Conservation (phyloP, 2,113 vertebrate species). For the Malaclemys terrapin region DNA sequence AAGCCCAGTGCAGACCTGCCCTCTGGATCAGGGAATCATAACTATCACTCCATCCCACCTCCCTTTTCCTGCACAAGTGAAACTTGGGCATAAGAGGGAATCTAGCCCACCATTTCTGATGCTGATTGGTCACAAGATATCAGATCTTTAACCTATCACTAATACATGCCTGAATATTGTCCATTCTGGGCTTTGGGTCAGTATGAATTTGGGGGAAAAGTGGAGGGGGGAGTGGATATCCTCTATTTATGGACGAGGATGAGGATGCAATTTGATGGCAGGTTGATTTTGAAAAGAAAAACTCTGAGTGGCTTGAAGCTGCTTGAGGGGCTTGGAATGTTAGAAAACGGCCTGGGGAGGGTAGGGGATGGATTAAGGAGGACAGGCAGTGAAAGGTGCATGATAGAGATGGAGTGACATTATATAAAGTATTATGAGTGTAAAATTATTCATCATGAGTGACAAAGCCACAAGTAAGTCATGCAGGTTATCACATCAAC, state of each 20-base stretch:
- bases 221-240: not conserved
- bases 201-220: not conserved
- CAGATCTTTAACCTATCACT: not conserved
- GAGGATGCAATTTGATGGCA: not conserved
- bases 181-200: slow-evolving; percentile 7
- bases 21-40: not conserved
- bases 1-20: not conserved
- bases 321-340: not conserved
- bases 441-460: not conserved
- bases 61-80: not conserved
- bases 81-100: not conserved
- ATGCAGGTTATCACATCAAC: not conserved
- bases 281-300: not conserved
- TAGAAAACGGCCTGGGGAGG: not conserved
- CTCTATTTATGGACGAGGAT: not conserved
- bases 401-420: not conserved
- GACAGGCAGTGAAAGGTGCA: not conserved
- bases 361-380: not conserved
- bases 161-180: not conserved
- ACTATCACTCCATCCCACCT: not conserved
- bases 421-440: not conserved
- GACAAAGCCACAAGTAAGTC: not conserved
- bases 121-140: not conserved
- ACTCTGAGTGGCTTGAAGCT: not conserved
- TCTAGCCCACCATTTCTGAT: not conserved